Evolutionary conservation across 2,113 vertebrate species (phyloP), one percentile per base, ranked within the genome.

Genomic region (Centropus unirufus): DNA sequence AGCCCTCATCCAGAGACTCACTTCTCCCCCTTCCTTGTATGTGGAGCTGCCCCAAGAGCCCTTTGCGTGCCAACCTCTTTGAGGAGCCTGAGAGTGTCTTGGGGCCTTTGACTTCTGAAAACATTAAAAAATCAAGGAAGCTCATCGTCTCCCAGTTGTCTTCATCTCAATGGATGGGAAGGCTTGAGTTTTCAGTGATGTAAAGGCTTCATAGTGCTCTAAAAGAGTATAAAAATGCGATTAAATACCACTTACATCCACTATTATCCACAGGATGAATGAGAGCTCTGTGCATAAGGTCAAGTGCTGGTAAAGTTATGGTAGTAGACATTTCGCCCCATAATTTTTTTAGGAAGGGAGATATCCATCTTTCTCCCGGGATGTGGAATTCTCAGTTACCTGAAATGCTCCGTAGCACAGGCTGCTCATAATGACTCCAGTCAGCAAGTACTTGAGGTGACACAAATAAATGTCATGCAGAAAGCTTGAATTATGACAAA

Each of bases 401-500:
- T 57, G 47, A 61, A 66, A 40, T 58, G 46, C 54, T 44, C 36
- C 21, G 58, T 57, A 70, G 70, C 74, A 72, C 63, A 44, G 29
- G 27, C 46, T 3, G 4, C 61, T 90, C 2, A 4, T 36, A 77
- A 47, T 75, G 79, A 78, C 63, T 5, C 3, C 1, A 1, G 47
- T 0, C 17, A 14, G 32, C 49, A 77, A 90, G 66, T 26, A 23
- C n/a, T n/a, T 59, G 18, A 72, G 75, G 79, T 89, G 52, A 79
- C 82, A 75, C 59, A 64, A 90, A 88, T 51, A 73, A 88, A 90
- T 58, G 47, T 58, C 55, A 74, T 78, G 39, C 23, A 83, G 36
- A 88, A 76, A 78, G 34, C 69, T 39, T 73, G 78, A 89, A 69
- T 93, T 86, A 87, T 82, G 83, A 69, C 49, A 69, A 88, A 88